Percentiles rank a stretch among this genome's conserved stretches.
phyloP scores from a whole-genome alignment of 2,888 invertebrate species.

The Odontomyia ornata region DNA sequence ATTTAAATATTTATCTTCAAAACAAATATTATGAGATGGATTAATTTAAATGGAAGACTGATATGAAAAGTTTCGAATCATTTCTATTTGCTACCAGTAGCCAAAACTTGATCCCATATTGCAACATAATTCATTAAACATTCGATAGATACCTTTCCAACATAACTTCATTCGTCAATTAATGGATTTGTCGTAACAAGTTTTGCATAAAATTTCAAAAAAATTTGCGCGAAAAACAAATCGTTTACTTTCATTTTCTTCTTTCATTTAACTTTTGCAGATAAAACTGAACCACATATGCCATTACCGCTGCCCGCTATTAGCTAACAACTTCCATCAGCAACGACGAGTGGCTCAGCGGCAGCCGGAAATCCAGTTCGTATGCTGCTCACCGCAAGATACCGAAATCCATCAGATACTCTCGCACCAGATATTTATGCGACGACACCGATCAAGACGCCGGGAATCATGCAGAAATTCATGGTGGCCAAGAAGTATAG shows the following conservation, averaged over 20 bases:
- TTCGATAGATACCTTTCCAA: too few species aligned
- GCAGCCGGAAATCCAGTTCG: constrained; percentile 21
- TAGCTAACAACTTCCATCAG: not conserved
- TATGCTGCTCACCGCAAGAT: constrained; percentile 17
- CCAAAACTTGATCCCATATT: too few species aligned
- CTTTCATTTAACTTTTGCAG: not conserved
- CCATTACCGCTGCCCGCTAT: not conserved
- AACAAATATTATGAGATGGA: too few species aligned
- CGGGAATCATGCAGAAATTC: constrained; percentile 52
- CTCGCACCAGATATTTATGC: constrained; percentile 34
- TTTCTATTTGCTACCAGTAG: too few species aligned
- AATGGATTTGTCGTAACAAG: not conserved
- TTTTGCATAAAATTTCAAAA: not conserved
- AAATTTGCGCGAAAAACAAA: not conserved
- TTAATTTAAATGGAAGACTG: too few species aligned
- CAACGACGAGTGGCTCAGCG: not conserved
- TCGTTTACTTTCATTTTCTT: not conserved
- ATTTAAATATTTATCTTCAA: too few species aligned
- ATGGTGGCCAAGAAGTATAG: constrained; percentile 51
- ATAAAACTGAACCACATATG: not conserved
- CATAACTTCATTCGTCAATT: too few species aligned
- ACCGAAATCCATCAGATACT: not conserved
- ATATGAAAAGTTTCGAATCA: too few species aligned
- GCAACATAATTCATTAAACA: too few species aligned
- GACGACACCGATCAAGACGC: constrained; percentile 28